Evolutionary conservation across 2,113 vertebrate genomes (phyloP).

Genomic region (Jacana jacana): DNA sequence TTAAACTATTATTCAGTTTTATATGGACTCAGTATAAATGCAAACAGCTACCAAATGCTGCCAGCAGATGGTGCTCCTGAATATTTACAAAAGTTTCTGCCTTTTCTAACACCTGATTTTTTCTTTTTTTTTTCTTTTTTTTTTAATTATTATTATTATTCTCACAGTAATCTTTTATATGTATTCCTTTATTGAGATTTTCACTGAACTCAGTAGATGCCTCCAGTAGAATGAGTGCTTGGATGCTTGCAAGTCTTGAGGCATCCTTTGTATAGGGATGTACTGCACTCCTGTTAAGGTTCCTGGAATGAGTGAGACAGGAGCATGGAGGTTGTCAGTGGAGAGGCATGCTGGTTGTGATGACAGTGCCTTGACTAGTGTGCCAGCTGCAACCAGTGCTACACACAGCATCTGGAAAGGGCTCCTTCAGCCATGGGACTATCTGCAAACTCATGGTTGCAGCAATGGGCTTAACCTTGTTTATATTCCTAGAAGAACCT

Average conservation of each 20-base stretch:
- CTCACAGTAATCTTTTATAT: fast-evolving
- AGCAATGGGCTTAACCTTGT: neutral
- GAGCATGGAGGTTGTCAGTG: neutral
- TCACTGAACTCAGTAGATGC: neutral
- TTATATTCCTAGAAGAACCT: neutral
- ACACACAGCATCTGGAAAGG: neutral
- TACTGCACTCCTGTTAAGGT: neutral
- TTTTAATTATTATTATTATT: too few species aligned
- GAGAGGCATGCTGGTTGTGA: fast-evolving
- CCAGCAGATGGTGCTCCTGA: conserved; percentile 43
- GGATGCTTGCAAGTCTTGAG: neutral
- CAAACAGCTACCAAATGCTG: neutral
- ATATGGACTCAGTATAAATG: neutral
- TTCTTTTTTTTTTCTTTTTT: neutral
- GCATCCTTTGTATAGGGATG: fast-evolving
- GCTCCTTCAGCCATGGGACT: neutral
- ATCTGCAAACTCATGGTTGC: neutral
- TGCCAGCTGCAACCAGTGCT: neutral
- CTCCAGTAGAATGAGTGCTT: neutral
- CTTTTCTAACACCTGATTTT: neutral
- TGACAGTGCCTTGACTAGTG: neutral
- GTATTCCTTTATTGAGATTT: neutral
- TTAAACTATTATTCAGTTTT: neutral
- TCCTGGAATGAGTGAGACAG: neutral
- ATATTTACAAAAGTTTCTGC: neutral